phyloP scores from a whole-genome alignment of 2,797 vertebrate genomes.

The Adelosebastes latens region DNA sequence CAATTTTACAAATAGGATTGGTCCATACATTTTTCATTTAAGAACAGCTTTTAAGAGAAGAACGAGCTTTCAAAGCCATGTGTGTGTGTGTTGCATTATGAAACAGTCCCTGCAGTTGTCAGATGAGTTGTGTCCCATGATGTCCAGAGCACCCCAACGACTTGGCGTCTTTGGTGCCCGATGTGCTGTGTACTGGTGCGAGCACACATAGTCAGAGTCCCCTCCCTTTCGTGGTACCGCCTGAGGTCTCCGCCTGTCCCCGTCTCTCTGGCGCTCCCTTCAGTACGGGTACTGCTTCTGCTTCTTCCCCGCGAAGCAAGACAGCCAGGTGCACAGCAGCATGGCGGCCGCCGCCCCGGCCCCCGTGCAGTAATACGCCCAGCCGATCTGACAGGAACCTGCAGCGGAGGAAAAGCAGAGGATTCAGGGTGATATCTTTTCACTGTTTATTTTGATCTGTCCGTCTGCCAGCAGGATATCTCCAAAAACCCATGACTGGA shows the following conservation, averaged over 20 bases:
- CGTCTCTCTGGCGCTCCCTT: constrained; percentile 11
- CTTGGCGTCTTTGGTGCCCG: constrained; percentile 69
- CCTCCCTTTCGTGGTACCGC: constrained; percentile 47
- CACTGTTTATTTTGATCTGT: constrained; percentile 6
- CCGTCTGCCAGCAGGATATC: background rate
- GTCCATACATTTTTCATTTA: constrained; percentile 71
- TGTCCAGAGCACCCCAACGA: constrained; percentile 62
- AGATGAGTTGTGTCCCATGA: constrained; percentile 67
- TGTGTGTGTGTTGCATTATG: constrained; percentile 64
- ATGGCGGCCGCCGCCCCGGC: constrained; percentile 89
- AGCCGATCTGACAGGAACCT: constrained; percentile 96
- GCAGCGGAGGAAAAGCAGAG: constrained; percentile 17
- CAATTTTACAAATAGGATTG: constrained; percentile 77
- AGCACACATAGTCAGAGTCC: constrained; percentile 61
- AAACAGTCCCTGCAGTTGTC: constrained; percentile 80
- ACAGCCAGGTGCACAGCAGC: constrained; percentile 95
- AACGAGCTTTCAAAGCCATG: constrained; percentile 59
- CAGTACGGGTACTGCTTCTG: constrained; percentile 98
- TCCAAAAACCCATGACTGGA: constrained; percentile 2
- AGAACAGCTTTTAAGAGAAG: constrained; percentile 60
- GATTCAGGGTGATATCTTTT: constrained; percentile 1
- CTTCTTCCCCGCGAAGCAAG: constrained; percentile 96
- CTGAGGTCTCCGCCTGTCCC: constrained; percentile 37
- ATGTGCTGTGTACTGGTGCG: constrained; percentile 57
- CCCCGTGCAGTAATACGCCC: constrained; percentile 96